Evolutionary conservation across 2,797 vertebrate genomes (phyloP), one percentile per base, ranked within the genome.

Genomic region (Rhinoraja longicauda): DNA sequence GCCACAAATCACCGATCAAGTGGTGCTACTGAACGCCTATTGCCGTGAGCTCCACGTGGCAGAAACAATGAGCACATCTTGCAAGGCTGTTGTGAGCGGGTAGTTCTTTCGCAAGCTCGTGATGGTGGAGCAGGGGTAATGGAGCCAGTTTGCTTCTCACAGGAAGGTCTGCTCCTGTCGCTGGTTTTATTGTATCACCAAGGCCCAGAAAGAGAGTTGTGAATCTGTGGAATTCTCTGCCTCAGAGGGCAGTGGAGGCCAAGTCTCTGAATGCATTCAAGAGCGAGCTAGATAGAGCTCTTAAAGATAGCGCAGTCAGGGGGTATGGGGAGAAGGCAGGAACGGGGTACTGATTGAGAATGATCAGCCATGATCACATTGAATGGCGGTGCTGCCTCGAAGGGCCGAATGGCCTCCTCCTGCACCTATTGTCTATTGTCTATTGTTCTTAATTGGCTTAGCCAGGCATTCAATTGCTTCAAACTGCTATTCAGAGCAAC

Each of bases 401-500:
- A n/a, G n/a, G n/a, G n/a, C n/a, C n/a, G n/a, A n/a, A n/a, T n/a
- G n/a, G n/a, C n/a, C n/a, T n/a, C n/a, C n/a, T n/a, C n/a, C n/a
- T n/a, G n/a, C n/a, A n/a, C n/a, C n/a, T n/a, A n/a, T n/a, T n/a
- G n/a, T n/a, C n/a, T 10, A 62, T 67, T 67, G 84, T 62, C 19
- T 0, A n/a, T 67, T 32, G 8, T 59, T 24, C 8, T 67, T 10
- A 36, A 88, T 19, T 88, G n/a, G 62, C 29, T 17, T 2, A 21
- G 84, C 59, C 36, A 88, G n/a, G n/a, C 62, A 67, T 67, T 67
- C 62, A 88, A 62, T 88, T 88, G 53, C 59, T 62, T 84, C 81
- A 84, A 84, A n/a, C 53, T 59, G 84, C 62, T 67, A 21, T 67
- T 15, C 36, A 77, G 76, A 8, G 59, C 7, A 88, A 64, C 62